phyloP scores from a whole-genome alignment of 2,888 invertebrate species.

The Allacma fusca region DNA sequence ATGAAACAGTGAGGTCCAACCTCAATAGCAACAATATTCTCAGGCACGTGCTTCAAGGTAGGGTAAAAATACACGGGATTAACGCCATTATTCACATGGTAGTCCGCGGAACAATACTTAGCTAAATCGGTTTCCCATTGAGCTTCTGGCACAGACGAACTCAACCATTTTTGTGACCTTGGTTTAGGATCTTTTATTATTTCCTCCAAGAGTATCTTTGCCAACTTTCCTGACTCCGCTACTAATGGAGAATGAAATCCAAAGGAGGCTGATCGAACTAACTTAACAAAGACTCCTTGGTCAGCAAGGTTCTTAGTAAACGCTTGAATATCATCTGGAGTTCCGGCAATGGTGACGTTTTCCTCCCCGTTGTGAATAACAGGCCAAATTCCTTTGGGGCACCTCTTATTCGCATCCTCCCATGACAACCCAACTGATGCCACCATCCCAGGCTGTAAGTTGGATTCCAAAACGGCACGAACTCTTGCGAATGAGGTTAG shows the following conservation, averaged over 20 bases:
- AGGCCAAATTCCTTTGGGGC: conserved; percentile 80
- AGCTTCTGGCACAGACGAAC: conserved; percentile 79
- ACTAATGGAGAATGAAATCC: conserved; percentile 75
- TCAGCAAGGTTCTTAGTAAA: conserved; percentile 75
- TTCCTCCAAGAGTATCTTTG: conserved; percentile 61
- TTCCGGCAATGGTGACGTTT: conserved; percentile 93
- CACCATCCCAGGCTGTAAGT: conserved; percentile 64
- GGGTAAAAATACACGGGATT: conserved; percentile 75
- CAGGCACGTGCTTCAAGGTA: conserved; percentile 68
- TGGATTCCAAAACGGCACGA: conserved; percentile 65
- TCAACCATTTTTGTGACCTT: conserved; percentile 81
- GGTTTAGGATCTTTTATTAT: conserved; percentile 53
- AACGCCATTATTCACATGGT: conserved; percentile 85
- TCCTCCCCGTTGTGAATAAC: conserved; percentile 95
- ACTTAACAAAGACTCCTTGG: conserved; percentile 81
- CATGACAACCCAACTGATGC: conserved; percentile 67
- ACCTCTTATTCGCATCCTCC: conserved; percentile 73
- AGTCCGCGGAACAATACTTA: conserved; percentile 80
- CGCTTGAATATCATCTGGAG: conserved; percentile 72
- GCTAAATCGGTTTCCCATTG: conserved; percentile 76
- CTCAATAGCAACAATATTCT: conserved; percentile 68
- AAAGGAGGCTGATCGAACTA: conserved; percentile 83
- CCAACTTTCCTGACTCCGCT: conserved; percentile 64
- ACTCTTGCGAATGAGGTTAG: conserved; percentile 69
- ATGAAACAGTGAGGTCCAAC: conserved; percentile 70